phyloP scores from a whole-genome alignment of 2,797 vertebrate genomes.

The Prunella strophiata region DNA sequence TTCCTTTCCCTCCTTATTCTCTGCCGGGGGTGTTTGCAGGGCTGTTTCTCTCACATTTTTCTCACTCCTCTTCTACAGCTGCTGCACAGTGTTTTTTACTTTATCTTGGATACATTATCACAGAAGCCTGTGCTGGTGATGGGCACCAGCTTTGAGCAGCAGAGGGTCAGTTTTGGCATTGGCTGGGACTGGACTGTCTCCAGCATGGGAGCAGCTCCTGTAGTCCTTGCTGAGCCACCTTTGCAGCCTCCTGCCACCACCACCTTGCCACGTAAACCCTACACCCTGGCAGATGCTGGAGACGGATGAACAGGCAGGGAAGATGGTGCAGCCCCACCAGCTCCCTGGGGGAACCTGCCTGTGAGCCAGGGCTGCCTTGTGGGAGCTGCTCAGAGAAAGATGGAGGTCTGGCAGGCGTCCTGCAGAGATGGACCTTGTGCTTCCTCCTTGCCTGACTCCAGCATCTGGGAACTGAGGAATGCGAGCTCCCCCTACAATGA shows the following conservation, averaged over 20 bases:
- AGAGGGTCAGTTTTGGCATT: background rate
- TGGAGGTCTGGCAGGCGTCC: background rate
- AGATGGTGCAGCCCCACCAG: background rate
- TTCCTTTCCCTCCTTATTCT: background rate
- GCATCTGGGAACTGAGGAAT: background rate
- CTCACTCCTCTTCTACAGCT: background rate
- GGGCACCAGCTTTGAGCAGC: background rate
- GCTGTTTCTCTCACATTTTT: background rate
- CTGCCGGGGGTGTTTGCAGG: background rate
- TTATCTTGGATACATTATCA: background rate
- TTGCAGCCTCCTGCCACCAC: background rate
- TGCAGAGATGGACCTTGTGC: background rate
- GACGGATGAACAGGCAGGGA: background rate
- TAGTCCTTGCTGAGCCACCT: background rate
- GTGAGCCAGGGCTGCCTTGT: background rate
- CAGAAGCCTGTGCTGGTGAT: background rate
- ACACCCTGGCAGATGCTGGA: background rate
- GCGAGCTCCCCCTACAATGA: background rate
- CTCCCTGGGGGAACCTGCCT: background rate
- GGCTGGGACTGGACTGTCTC: background rate
- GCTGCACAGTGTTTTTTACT: background rate
- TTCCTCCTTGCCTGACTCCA: background rate
- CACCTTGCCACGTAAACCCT: fast-evolving
- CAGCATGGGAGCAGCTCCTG: background rate
- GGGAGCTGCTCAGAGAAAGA: background rate